Base-by-base conservation (phyloP, 2,113 vertebrate species). In the Struthio camelus region DNA sequence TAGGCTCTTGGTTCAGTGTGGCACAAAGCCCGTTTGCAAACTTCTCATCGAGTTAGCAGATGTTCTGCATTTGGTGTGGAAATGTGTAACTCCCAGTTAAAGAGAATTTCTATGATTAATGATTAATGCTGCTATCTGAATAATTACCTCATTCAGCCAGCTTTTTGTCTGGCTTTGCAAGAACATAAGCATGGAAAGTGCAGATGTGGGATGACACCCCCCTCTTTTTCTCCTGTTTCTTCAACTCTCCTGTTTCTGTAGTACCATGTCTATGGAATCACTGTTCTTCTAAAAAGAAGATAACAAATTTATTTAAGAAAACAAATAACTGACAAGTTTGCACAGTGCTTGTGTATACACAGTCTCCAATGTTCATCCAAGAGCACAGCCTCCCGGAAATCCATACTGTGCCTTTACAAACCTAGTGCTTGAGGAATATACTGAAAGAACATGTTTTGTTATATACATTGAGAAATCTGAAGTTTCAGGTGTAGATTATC, bases 401-500 rank as follows among this genome's bases (percentile, higher is more conserved):
- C 25, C 1, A 0, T 20, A 10, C 70, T 56, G 64, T 7, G 12
- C 40, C 72, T 10, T 56, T 38, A 64, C 34, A 79, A 89, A 65
- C 2, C 1, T 25, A 19, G 32, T 42, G 15, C 54, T 38, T 36
- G 34, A 80, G 46, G 87, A 88, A 80, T 91, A 77, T 11, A 25
- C 36, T 80, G 79, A 64, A 78, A 67, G 80, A 85, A 80, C 1
- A 2, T 16, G 61, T 64, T 70, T 77, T 82, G 81, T 69, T 79
- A 19, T 5, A 53, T 22, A 80, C 84, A 87, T 77, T 78, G 72
- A 90, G 80, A 88, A 46, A 75, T 66, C 87, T 94, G 36, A 38
- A 71, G 80, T 95, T 94, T 95, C 88, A 75, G 90, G 64, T 59
- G 69, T 64, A 90, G 96, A 92, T 96, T 72, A 83, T 77, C 72